Percentiles rank a stretch among this genome's conserved stretches.
These are phyloP conservation scores for Elanoides forficatus DNA, from an alignment of 2,113 vertebrate species.

Conservation along the genomic window DNA sequence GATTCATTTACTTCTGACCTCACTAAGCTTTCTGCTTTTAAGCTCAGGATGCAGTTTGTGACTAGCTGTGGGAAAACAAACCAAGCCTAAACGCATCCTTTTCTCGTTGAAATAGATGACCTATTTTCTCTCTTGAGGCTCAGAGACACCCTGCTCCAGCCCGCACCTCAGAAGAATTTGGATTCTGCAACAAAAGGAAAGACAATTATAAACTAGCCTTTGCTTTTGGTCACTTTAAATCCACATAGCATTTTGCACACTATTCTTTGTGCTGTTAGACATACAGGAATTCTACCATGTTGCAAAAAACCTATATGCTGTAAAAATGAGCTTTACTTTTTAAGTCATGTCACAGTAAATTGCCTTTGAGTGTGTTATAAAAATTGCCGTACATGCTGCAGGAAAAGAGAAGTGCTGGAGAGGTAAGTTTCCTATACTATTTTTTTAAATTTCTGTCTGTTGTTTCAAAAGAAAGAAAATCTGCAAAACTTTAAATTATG, in stretches of 20 bases:
- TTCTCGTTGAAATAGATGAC: not conserved
- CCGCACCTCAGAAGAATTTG: not conserved
- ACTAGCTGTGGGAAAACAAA: not conserved
- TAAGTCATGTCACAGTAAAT: conserved; percentile 2
- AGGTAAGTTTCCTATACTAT: not conserved
- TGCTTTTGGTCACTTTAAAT: not conserved
- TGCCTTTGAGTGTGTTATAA: not conserved
- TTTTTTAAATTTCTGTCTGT: not conserved
- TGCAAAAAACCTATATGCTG: not conserved
- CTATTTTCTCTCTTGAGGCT: not conserved
- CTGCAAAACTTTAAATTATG: not conserved
- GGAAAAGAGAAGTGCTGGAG: not conserved
- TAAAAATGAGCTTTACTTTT: conserved; percentile 34
- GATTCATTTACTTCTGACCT: not conserved
- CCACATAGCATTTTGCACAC: not conserved
- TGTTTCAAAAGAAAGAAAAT: not conserved
- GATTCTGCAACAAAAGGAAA: not conserved
- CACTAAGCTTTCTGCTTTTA: not conserved
- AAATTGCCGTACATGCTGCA: not conserved
- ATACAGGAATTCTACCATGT: not conserved
- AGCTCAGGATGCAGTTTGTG: not conserved
- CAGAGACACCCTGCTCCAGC: not conserved
- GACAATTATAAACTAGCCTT: not conserved
- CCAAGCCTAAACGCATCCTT: not conserved
- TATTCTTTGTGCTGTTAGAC: not conserved